Conservation (phyloP, 35 echinoderm and acorn worm species). For the Ophiothrix spiculata region DNA sequence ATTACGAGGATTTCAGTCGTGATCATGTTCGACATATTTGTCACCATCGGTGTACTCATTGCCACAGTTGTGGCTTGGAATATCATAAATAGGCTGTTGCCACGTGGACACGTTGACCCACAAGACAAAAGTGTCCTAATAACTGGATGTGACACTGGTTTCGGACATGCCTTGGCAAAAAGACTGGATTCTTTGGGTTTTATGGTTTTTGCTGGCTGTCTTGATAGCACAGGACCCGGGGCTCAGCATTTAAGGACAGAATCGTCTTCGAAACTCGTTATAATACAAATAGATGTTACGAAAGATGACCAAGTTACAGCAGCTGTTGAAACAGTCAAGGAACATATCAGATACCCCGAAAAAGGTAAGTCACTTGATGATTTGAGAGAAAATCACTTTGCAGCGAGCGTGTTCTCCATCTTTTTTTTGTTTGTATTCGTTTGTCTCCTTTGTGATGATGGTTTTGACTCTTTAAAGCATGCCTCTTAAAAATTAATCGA, state of each 20-base stretch:
- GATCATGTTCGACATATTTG: background rate
- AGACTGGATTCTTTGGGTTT: conserved; percentile 26
- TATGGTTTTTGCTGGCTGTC: conserved; percentile 43
- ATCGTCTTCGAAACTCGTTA: background rate
- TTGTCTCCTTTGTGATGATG: no score
- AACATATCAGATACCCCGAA: background rate
- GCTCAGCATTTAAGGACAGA: conserved; percentile 9
- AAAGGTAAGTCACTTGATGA: no score
- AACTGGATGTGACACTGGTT: conserved; percentile 51
- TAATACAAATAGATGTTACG: conserved; percentile 40
- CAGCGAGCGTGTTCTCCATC: no score
- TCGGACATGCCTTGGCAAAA: conserved; percentile 34
- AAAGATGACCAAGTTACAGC: conserved; percentile 32
- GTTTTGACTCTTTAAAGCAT: no score
- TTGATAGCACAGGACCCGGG: conserved; percentile 19
- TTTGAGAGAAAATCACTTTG: no score
- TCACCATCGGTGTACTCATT: background rate
- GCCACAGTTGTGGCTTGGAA: background rate
- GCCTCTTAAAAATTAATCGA: no score
- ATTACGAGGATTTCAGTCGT: background rate
- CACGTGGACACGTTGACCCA: conserved; percentile 14
- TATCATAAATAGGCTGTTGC: background rate
- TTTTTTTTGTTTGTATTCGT: no score
- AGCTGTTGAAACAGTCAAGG: conserved; percentile 24
- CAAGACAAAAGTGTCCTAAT: conserved; percentile 23